Evolutionary conservation across 1,140 invertebrate species (phyloP).

Genomic region (Paralvinella palmiformis): DNA sequence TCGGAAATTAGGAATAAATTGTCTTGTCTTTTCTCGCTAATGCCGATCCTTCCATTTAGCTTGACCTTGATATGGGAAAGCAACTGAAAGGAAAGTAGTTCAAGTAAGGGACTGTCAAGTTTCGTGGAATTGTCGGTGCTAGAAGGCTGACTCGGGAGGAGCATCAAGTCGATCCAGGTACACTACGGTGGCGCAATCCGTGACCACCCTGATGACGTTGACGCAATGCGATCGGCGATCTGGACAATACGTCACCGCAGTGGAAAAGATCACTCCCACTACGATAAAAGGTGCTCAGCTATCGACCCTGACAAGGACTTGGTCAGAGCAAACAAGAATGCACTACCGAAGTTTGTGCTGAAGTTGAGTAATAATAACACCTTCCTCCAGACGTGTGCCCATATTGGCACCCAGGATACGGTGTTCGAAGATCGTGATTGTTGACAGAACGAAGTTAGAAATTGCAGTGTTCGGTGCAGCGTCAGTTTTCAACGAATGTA

Average conservation of each 20-base stretch:
- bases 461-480: too few species aligned
- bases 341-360: not conserved
- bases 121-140: not conserved
- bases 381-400: not conserved
- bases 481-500: too few species aligned
- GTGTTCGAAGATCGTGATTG: too few species aligned
- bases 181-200: not conserved
- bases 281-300: too few species aligned
- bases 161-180: too few species aligned
- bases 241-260: not conserved
- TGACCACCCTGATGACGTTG: not conserved
- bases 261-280: not conserved
- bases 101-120: not conserved
- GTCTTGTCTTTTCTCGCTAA: too few species aligned
- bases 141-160: not conserved
- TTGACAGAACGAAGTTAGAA: too few species aligned
- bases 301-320: too few species aligned
- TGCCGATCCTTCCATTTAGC: too few species aligned
- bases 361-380: not conserved
- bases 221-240: not conserved
- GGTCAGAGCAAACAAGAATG: conserved; percentile 1
- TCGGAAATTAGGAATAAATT: too few species aligned
- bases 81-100: conserved; percentile 1
- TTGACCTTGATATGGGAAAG: too few species aligned
- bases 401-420: not conserved